A percentile compares a stretch with the other conserved stretches of the same genome.
phyloP scores from a whole-genome alignment of 1,140 invertebrate genomes.

The Stegodyphus mimosarum region DNA sequence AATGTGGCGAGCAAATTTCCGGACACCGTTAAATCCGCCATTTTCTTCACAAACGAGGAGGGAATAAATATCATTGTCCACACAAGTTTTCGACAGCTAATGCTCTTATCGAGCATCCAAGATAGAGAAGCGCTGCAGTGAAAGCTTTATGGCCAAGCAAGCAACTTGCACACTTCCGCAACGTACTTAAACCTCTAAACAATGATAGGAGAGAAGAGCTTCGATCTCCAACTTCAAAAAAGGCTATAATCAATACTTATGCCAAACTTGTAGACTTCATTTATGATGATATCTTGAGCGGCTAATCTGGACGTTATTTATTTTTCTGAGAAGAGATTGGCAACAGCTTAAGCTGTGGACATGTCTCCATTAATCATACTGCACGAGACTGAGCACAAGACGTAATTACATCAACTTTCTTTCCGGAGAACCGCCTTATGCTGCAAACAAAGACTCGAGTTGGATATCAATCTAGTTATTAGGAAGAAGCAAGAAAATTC shows the following conservation, averaged over 20 bases:
- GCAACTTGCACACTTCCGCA: too few species aligned
- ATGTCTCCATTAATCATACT: constrained; percentile 8
- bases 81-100: too few species aligned
- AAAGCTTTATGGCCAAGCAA: too few species aligned
- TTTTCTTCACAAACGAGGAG: too few species aligned
- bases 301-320: constrained; percentile 7
- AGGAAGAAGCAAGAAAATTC: neutral
- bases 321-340: neutral
- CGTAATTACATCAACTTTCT: constrained; percentile 17
- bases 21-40: too few species aligned
- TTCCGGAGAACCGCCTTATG: neutral
- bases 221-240: too few species aligned
- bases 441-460: constrained; percentile 12
- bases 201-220: too few species aligned
- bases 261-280: neutral
- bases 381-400: neutral
- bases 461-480: neutral
- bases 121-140: too few species aligned
- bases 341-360: constrained; percentile 13
- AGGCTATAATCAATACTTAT: neutral
- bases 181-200: too few species aligned
- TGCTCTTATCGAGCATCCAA: too few species aligned
- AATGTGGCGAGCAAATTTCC: too few species aligned
- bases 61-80: too few species aligned
- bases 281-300: neutral